These are phyloP conservation scores for Fistularia tabacaria DNA, from an alignment of 2,797 vertebrate species.

Conservation along the genomic window DNA sequence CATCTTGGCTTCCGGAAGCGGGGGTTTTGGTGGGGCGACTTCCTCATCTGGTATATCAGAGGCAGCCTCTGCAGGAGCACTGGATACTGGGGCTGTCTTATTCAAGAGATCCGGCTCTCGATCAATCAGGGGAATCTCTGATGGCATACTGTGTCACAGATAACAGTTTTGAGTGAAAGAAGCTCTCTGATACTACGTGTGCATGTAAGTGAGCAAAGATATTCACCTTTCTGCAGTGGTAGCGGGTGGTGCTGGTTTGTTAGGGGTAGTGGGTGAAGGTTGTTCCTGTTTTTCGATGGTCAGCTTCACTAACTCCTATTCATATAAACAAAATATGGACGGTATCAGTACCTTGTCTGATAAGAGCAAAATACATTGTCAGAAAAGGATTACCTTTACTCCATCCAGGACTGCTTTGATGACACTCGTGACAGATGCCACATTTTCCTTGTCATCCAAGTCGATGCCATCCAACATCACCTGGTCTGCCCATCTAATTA, in stretches of 20 bases:
- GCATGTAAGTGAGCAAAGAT: background rate
- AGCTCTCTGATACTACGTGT: background rate
- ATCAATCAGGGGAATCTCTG: constrained; percentile 83
- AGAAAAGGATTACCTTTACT: constrained; percentile 82
- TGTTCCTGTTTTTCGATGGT: constrained; percentile 96
- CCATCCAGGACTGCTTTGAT: constrained; percentile 98
- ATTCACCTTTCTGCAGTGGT: constrained; percentile 83
- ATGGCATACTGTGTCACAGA: constrained; percentile 69
- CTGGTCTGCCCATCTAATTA: constrained; percentile 97
- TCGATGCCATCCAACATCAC: constrained; percentile 97
- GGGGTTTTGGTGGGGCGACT: constrained; percentile 92
- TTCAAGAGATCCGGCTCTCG: constrained; percentile 87
- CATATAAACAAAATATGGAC: constrained; percentile 17
- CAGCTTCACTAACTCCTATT: constrained; percentile 92
- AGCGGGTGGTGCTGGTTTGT: constrained; percentile 83
- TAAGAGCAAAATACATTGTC: background rate
- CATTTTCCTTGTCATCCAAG: constrained; percentile 93
- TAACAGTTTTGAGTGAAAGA: constrained; percentile 16
- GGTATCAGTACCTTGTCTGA: background rate
- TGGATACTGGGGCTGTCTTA: constrained; percentile 70
- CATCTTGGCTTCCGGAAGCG: constrained; percentile 91
- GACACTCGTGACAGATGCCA: constrained; percentile 87
- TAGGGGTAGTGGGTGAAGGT: constrained; percentile 88
- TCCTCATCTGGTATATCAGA: constrained; percentile 81
- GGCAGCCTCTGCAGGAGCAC: constrained; percentile 71